These are phyloP conservation scores for Yponomeuta plumbellus DNA, from an alignment of 2,888 invertebrate species.

Conservation along the genomic window DNA sequence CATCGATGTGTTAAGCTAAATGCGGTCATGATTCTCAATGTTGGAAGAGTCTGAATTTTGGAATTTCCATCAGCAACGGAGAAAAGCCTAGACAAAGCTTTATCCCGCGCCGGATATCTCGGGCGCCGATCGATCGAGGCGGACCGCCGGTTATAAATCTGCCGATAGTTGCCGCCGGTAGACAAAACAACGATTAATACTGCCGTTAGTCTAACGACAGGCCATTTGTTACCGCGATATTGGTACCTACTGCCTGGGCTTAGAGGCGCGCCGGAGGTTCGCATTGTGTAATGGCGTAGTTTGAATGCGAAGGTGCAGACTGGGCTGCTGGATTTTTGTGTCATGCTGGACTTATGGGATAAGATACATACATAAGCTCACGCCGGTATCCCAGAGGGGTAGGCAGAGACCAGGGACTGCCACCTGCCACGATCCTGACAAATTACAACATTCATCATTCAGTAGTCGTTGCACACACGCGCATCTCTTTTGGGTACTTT, in stretches of 20 bases:
- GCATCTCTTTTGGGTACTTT: too few relatives aligned
- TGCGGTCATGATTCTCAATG: too few relatives aligned
- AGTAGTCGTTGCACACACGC: too few relatives aligned
- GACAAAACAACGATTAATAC: slow-evolving; percentile 70
- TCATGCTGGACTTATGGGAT: too few relatives aligned
- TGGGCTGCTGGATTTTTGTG: neutral
- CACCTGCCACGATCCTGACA: too few relatives aligned
- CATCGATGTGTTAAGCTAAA: too few relatives aligned
- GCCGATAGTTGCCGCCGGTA: slow-evolving; percentile 35
- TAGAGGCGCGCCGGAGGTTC: neutral
- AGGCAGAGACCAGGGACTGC: too few relatives aligned
- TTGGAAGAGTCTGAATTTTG: too few relatives aligned
- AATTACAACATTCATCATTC: too few relatives aligned
- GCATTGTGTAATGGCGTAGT: neutral
- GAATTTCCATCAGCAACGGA: neutral
- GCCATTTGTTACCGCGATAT: slow-evolving; percentile 51
- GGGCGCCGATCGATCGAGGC: slow-evolving; percentile 21
- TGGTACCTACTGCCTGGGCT: slow-evolving; percentile 20
- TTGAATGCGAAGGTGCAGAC: neutral
- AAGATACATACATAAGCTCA: too few relatives aligned
- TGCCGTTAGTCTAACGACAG: slow-evolving; percentile 57
- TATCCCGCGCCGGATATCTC: neutral
- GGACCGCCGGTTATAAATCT: slow-evolving; percentile 34
- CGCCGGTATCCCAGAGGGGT: too few relatives aligned
- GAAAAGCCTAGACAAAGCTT: neutral